Evolutionary conservation across 2,113 vertebrate genomes (phyloP), one percentile per base, ranked within the genome.

Genomic region (Chrysochloris asiatica): DNA sequence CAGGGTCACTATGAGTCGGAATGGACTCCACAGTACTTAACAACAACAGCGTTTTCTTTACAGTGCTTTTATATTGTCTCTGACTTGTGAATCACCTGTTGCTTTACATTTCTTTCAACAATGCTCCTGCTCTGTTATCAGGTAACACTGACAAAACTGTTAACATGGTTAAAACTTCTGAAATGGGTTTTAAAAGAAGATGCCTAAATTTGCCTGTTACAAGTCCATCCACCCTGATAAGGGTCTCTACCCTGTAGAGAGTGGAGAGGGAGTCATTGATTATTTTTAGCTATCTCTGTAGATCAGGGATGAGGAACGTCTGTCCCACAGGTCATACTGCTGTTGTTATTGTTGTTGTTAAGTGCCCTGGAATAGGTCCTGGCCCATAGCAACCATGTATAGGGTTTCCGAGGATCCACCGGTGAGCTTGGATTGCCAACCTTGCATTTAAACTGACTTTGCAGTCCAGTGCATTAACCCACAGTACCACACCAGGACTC

Each of bases 231-330:
- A 67, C 33, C 2, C 8, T 33, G 13, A 36, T 36, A 67, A 67
- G 33, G 33, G 16, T 67, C 33, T 8, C 8, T n/a, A 22, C 63
- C 26, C 33, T 67, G 33, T 33, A n/a, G 63, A n/a, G 12, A n/a
- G 33, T 3, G 33, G 63, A n/a, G 33, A 16, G 12, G 63, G 16
- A 9, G 30, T 33, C 61, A 30, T 83, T 28, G 67, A 9, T 82
- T 77, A 45, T 69, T 87, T 86, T 86, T 59, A 89, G 59, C 67
- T 41, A 4, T 72, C 21, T 81, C n/a, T 95, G 36, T 19, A 12
- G 50, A 52, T n/a, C n/a, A n/a, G n/a, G n/a, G n/a, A n/a, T n/a
- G n/a, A n/a, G n/a, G n/a, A n/a, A n/a, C n/a, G n/a, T n/a, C n/a
- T n/a, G n/a, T n/a, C n/a, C n/a, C n/a, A n/a, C n/a, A n/a, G n/a